These are phyloP conservation scores for Dynastes tityus DNA, from an alignment of 2,888 invertebrate species.

Conservation along the genomic window DNA sequence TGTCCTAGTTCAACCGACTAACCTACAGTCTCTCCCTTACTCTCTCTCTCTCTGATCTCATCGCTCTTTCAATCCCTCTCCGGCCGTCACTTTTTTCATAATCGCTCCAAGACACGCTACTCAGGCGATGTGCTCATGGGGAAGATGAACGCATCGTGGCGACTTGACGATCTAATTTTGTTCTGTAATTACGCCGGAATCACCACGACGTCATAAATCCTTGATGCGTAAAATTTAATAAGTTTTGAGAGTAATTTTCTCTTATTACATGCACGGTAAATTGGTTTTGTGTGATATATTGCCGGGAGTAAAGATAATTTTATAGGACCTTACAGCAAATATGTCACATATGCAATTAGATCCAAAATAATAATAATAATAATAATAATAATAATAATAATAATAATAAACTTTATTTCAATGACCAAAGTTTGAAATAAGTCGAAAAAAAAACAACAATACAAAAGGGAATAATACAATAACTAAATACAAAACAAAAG, in stretches of 20 bases:
- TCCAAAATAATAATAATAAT: too few relatives aligned
- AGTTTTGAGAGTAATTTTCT: neutral
- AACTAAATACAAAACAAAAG: too few relatives aligned
- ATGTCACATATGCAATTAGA: too few relatives aligned
- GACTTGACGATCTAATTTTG: conserved; percentile 29
- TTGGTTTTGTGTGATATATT: neutral
- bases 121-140: neutral
- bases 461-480: too few relatives aligned
- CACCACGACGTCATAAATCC: conserved; percentile 4
- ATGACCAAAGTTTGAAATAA: too few relatives aligned
- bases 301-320: too few relatives aligned
- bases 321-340: too few relatives aligned
- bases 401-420: too few relatives aligned
- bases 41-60: neutral
- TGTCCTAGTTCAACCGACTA: conserved; percentile 47
- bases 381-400: too few relatives aligned
- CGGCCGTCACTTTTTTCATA: conserved; percentile 13
- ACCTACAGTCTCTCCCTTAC: conserved; percentile 14
- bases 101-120: conserved; percentile 1
- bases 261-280: neutral
- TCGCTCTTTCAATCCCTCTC: neutral
- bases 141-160: neutral
- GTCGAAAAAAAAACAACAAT: too few relatives aligned
- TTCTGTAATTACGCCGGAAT: conserved; percentile 16
- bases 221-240: conserved; percentile 16